Conservation (phyloP, 2,888 invertebrate genomes). For the Neria commutata region DNA sequence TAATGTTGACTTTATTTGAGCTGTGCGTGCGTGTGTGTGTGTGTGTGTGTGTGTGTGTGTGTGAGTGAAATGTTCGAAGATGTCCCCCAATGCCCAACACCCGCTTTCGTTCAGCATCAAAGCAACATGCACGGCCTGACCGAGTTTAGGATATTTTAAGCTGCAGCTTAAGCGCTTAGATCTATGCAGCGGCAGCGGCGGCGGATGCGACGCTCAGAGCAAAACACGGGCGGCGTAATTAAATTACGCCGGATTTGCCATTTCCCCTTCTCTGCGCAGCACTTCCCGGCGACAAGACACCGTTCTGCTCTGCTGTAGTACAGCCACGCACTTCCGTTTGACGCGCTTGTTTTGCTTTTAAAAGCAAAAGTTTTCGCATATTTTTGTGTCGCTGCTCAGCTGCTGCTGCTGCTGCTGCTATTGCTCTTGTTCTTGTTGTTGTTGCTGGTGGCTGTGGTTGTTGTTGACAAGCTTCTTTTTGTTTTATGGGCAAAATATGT, state of each 20-base stretch:
- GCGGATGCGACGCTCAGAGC: not conserved
- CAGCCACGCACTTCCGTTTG: too few relatives aligned
- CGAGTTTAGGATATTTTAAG: not conserved
- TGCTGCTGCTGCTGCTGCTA: not conserved
- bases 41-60: too few relatives aligned
- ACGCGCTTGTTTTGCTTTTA: not conserved
- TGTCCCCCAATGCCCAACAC: not conserved
- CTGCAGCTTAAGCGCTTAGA: conserved; percentile 20
- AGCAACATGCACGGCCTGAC: too few relatives aligned
- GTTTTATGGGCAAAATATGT: too few relatives aligned
- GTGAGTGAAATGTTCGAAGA: too few relatives aligned
- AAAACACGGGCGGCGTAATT: conserved; percentile 35
- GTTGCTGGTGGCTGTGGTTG: too few relatives aligned
- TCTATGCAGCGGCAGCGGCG: conserved; percentile 6
- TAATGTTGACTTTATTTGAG: conserved; percentile 43
- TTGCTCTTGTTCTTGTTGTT: not conserved
- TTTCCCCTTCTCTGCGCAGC: not conserved
- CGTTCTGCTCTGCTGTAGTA: too few relatives aligned
- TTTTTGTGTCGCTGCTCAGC: not conserved
- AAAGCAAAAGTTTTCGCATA: conserved; percentile 5
- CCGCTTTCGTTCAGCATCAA: too few relatives aligned
- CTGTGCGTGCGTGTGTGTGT: too few relatives aligned
- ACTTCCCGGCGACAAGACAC: too few relatives aligned
- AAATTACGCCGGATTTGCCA: conserved; percentile 52
- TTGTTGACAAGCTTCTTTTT: too few relatives aligned